Evolutionary conservation across 2,113 vertebrate genomes (phyloP).

Genomic region (Gavialis gangeticus): DNA sequence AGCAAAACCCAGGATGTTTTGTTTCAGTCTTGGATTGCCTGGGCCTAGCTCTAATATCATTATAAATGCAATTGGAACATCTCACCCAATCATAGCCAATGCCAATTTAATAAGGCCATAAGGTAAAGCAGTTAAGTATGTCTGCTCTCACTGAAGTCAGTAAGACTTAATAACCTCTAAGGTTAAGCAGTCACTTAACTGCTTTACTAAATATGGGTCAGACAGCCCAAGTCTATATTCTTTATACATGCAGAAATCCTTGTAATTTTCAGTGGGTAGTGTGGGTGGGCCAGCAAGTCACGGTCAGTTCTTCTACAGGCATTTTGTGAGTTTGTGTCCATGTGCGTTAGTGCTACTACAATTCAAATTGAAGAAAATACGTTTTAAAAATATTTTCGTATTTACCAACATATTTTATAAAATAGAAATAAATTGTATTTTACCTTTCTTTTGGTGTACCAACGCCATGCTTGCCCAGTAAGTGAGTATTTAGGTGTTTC

Average conservation of each 20-base stretch:
- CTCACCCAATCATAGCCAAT: no score
- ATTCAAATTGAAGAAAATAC: no score
- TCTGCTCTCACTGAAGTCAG: background rate
- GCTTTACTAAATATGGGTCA: background rate
- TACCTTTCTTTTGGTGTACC: slow-evolving; percentile 98
- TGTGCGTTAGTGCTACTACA: background rate
- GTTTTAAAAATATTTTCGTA: no score
- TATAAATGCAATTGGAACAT: background rate
- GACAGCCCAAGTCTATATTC: background rate
- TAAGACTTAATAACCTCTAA: no score
- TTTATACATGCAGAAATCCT: background rate
- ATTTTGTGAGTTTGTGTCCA: background rate
- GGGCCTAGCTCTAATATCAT: background rate
- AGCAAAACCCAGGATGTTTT: background rate
- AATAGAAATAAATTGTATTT: background rate
- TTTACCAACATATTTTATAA: background rate
- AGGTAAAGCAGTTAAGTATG: background rate
- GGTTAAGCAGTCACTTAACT: background rate
- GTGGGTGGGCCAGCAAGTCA: background rate
- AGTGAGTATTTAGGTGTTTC: slow-evolving; percentile 97
- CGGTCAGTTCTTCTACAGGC: background rate
- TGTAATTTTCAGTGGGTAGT: background rate
- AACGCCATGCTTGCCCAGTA: slow-evolving; percentile 96
- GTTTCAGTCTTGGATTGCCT: background rate
- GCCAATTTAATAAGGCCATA: no score